Evolutionary conservation across 2,113 vertebrate genomes (phyloP).

Genomic region (Fregata magnificens): DNA sequence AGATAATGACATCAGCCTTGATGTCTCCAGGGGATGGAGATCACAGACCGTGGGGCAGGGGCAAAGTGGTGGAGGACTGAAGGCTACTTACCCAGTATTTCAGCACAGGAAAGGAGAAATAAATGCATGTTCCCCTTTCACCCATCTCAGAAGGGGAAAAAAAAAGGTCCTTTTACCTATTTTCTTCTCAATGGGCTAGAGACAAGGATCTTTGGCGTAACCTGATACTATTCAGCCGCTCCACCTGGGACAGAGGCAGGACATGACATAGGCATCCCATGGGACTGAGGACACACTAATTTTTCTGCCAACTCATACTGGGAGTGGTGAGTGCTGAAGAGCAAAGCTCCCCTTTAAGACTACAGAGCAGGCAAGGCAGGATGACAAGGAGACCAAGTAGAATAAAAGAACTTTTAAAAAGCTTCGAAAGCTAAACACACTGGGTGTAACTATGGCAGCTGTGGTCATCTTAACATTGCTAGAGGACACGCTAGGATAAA

Average conservation of each 20-base stretch:
- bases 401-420: not conserved
- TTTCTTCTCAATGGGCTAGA: not conserved
- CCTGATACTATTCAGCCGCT: not conserved
- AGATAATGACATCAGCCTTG: not conserved
- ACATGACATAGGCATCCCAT: not conserved
- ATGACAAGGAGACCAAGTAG: not conserved
- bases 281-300: not conserved
- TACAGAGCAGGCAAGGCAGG: not conserved
- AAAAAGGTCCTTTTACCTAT: not conserved
- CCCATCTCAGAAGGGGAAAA: not conserved
- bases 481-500: not conserved
- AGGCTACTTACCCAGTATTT: slow-evolving; percentile 26
- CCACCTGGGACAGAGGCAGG: not conserved
- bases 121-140: not conserved
- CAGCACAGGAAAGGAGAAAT: not conserved
- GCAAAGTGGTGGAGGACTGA: not conserved
- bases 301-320: not conserved
- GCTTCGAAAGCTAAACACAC: not conserved
- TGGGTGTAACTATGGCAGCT: not conserved
- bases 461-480: rapidly evolving
- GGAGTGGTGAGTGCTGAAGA: not conserved
- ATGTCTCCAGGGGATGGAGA: not conserved
- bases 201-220: not conserved
- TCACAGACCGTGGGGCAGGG: not conserved
- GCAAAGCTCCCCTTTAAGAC: not conserved